These are phyloP conservation scores for Nephrocerus scutellatus DNA, from an alignment of 2,888 invertebrate genomes.

Conservation along the genomic window DNA sequence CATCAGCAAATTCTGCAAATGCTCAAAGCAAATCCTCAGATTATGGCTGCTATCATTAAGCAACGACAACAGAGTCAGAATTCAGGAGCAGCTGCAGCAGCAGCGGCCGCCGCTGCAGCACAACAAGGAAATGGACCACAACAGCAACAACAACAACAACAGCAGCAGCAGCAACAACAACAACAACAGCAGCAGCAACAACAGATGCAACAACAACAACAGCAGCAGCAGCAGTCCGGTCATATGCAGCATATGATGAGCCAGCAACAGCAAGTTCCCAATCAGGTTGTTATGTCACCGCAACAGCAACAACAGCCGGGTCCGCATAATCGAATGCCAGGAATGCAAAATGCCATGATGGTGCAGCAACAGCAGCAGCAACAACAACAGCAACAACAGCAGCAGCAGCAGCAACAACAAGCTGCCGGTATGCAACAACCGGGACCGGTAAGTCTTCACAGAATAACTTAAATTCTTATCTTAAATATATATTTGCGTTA, in stretches of 20 bases:
- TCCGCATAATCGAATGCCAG: constrained; percentile 44
- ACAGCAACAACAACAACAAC: constrained; percentile 38
- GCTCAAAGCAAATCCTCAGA: constrained; percentile 85
- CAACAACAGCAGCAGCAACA: constrained; percentile 48
- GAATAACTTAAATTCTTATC: neutral
- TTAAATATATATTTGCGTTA: too few relatives aligned
- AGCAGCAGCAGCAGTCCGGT: constrained; percentile 35
- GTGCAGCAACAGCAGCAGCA: constrained; percentile 31
- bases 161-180: constrained; percentile 50
- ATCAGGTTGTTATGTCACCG: constrained; percentile 50
- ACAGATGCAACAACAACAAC: constrained; percentile 46
- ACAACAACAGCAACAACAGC: constrained; percentile 29
- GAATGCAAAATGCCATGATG: constrained; percentile 44
- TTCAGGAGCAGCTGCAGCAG: constrained; percentile 30
- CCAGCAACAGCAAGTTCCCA: constrained; percentile 26
- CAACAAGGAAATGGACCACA: constrained; percentile 36
- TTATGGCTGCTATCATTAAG: constrained; percentile 93
- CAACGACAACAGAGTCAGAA: constrained; percentile 61
- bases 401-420: constrained; percentile 31
- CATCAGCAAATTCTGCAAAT: constrained; percentile 84
- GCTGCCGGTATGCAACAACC: constrained; percentile 37
- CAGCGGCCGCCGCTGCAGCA: constrained; percentile 25
- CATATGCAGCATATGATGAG: constrained; percentile 30
- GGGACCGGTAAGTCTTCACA: constrained; percentile 39
- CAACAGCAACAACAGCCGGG: constrained; percentile 44